These are phyloP conservation scores for Melanotaenia parkinsoni DNA, from an alignment of 2,797 vertebrate species.

Conservation along the genomic window DNA sequence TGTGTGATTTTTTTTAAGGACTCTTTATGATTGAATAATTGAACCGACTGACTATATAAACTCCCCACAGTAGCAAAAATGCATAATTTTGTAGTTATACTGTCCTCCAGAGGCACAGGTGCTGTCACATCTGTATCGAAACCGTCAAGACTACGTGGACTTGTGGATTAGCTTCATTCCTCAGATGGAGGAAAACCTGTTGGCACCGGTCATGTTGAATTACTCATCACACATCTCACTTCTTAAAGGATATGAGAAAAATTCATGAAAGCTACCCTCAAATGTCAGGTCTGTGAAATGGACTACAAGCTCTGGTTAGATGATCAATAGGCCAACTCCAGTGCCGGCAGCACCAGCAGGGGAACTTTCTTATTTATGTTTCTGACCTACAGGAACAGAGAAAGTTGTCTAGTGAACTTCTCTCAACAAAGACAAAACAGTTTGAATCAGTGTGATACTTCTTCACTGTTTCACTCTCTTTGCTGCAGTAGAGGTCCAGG, in stretches of 20 bases:
- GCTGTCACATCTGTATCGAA: neutral
- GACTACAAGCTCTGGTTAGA: slow-evolving; percentile 43
- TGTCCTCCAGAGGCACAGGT: too few species aligned
- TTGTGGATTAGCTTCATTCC: slow-evolving; percentile 1
- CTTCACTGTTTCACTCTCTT: slow-evolving; percentile 6
- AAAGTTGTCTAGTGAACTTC: slow-evolving; percentile 37
- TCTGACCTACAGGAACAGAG: slow-evolving; percentile 68
- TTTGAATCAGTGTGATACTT: slow-evolving; percentile 21
- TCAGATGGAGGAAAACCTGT: slow-evolving; percentile 4
- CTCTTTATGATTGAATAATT: too few species aligned
- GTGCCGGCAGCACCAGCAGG: slow-evolving; percentile 66
- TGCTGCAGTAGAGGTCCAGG: slow-evolving; percentile 3
- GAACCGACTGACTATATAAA: neutral
- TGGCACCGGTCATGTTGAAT: slow-evolving; percentile 26
- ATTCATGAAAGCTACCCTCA: slow-evolving; percentile 49
- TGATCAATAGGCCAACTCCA: slow-evolving; percentile 65
- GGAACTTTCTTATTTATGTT: slow-evolving; percentile 72
- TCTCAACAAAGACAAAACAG: slow-evolving; percentile 45
- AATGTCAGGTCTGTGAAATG: slow-evolving; percentile 64
- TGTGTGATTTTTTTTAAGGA: too few species aligned
- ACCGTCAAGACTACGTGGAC: neutral
- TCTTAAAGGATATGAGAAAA: slow-evolving; percentile 46
- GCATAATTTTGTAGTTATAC: too few species aligned
- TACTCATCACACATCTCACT: slow-evolving; percentile 32
- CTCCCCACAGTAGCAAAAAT: too few species aligned